Evolutionary conservation across 2,888 invertebrate genomes (phyloP).

Genomic region (Campoplex nolae): DNA sequence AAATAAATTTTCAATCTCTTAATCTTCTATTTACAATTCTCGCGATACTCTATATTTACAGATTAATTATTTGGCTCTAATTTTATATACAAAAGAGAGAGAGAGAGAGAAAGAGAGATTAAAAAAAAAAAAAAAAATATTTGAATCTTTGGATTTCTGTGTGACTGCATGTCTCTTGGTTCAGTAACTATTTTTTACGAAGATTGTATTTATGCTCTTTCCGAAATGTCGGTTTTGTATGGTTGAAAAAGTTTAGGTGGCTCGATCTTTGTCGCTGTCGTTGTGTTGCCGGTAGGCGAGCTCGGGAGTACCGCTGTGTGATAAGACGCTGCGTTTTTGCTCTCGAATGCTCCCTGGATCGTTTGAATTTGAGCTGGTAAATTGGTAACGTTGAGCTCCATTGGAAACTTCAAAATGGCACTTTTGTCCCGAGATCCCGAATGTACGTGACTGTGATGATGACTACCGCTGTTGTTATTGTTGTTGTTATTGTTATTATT

Average conservation of each 20-base stretch:
- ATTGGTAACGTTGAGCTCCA: constrained; percentile 72
- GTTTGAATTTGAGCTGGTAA: constrained; percentile 72
- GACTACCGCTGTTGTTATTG: constrained; percentile 49
- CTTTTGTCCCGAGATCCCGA: constrained; percentile 61
- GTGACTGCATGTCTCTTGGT: not conserved
- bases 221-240: constrained; percentile 87
- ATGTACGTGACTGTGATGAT: constrained; percentile 63
- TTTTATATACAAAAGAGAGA: not conserved
- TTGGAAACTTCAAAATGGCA: constrained; percentile 69
- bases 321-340: constrained; percentile 73
- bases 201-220: constrained; percentile 75
- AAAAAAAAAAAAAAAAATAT: not conserved
- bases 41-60: not conserved
- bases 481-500: constrained; percentile 10
- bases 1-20: not conserved
- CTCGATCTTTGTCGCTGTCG: constrained; percentile 78
- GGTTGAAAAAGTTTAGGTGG: constrained; percentile 91
- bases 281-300: constrained; percentile 48
- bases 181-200: not conserved
- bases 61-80: not conserved
- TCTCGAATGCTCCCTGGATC: constrained; percentile 71
- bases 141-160: constrained; percentile 2
- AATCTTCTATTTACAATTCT: not conserved
- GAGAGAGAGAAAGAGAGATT: not conserved
- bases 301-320: constrained; percentile 77